These are phyloP conservation scores for Hylyphantes graminicola DNA, from an alignment of 1,140 invertebrate species.

Conservation along the genomic window DNA sequence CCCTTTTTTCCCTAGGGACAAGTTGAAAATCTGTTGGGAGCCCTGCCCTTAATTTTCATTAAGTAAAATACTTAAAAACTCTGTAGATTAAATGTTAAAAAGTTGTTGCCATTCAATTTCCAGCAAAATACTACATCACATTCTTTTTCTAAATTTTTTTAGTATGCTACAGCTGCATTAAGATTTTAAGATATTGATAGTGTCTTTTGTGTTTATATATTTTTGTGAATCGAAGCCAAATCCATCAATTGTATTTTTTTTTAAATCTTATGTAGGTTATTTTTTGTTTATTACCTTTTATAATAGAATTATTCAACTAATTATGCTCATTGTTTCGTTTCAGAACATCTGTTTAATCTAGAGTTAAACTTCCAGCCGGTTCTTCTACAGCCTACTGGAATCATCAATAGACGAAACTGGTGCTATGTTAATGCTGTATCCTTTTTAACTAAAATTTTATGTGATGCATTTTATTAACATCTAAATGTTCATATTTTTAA, in stretches of 20 bases:
- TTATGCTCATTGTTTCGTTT: not conserved
- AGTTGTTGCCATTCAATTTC: too few species aligned
- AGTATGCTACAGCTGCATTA: not conserved
- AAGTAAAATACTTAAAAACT: too few species aligned
- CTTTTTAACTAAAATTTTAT: conserved; percentile 49
- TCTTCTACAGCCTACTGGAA: conserved; percentile 80
- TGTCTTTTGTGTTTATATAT: not conserved
- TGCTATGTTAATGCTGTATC: conserved; percentile 91
- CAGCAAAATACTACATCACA: too few species aligned
- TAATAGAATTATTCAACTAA: not conserved
- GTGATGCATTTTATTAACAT: not conserved
- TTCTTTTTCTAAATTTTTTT: too few species aligned
- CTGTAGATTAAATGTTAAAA: too few species aligned
- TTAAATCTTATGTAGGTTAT: not conserved
- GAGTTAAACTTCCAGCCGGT: conserved; percentile 42
- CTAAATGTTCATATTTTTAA: not conserved
- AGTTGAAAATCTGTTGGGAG: too few species aligned
- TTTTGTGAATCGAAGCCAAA: not conserved
- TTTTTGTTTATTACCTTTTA: not conserved
- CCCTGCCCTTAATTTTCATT: too few species aligned
- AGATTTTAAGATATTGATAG: not conserved
- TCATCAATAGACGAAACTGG: conserved; percentile 92
- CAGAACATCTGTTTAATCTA: conserved; percentile 29
- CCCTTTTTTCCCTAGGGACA: too few species aligned
- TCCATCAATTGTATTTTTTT: not conserved